A percentile compares a stretch with the other conserved stretches of the same genome.
Evolutionary conservation across 1,140 invertebrate genomes (phyloP).

Genomic region (Tigriopus japonicus): DNA sequence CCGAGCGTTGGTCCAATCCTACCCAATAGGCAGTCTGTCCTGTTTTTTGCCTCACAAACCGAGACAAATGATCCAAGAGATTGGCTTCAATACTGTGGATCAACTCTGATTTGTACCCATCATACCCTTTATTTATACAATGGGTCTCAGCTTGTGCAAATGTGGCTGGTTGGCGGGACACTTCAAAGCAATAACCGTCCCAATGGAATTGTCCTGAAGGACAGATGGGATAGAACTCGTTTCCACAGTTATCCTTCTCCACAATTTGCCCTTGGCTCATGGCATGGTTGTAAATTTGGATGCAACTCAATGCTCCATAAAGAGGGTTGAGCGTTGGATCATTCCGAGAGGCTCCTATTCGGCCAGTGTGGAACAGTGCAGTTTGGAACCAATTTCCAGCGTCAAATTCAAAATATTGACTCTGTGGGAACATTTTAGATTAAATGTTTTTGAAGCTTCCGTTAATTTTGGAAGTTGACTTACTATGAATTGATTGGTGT

Average conservation of each 20-base stretch:
- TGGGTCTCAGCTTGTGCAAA: neutral
- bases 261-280: neutral
- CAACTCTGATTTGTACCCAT: neutral
- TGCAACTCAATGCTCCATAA: neutral
- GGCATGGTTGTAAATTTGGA: neutral
- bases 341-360: too few relatives aligned
- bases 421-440: too few relatives aligned
- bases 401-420: too few relatives aligned
- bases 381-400: too few relatives aligned
- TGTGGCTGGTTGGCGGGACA: neutral
- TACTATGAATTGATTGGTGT: too few relatives aligned
- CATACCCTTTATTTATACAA: neutral
- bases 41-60: neutral
- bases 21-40: neutral
- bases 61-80: neutral
- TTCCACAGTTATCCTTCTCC: neutral
- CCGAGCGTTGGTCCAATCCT: neutral
- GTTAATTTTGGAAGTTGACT: too few relatives aligned
- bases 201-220: neutral
- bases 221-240: neutral
- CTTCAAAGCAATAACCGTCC: neutral
- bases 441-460: too few relatives aligned
- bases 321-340: neutral
- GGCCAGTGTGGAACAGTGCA: too few relatives aligned
- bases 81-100: neutral